Evolutionary conservation across 2,888 invertebrate species (phyloP).

Genomic region (Palloptera scutellata): DNA sequence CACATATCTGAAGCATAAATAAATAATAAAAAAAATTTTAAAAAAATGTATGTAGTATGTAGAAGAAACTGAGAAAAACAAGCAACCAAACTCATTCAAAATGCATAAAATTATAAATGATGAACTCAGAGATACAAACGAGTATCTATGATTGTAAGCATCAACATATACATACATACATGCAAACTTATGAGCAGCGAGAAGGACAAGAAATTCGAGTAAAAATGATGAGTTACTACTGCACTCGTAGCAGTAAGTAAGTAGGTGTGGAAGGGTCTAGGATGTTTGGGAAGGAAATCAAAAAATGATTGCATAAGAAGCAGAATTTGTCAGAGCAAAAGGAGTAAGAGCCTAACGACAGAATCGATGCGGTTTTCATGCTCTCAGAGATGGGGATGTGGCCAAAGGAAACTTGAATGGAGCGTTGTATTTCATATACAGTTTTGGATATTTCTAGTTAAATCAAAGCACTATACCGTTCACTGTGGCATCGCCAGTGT

Average conservation of each 20-base stretch:
- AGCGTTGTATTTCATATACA: too few species aligned
- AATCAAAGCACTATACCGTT: too few species aligned
- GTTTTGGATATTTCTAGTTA: too few species aligned
- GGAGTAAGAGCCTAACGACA: neutral
- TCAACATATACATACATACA: neutral
- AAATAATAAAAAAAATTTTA: slow-evolving; percentile 19
- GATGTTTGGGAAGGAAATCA: too few species aligned
- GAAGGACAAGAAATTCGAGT: slow-evolving; percentile 40
- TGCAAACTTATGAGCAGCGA: slow-evolving; percentile 32
- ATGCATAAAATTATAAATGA: slow-evolving; percentile 62
- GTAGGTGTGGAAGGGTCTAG: neutral
- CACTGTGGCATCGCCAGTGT: too few species aligned
- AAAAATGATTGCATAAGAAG: too few species aligned
- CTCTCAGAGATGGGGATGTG: neutral
- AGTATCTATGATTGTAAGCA: neutral
- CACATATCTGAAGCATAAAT: slow-evolving; percentile 25
- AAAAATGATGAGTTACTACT: slow-evolving; percentile 37
- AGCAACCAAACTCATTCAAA: slow-evolving; percentile 51
- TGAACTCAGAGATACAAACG: slow-evolving; percentile 45
- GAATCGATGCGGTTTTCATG: slow-evolving; percentile 7
- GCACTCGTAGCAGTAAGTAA: slow-evolving; percentile 19
- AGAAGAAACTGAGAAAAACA: slow-evolving; percentile 20
- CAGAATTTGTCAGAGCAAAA: too few species aligned
- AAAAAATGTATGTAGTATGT: slow-evolving; percentile 9
- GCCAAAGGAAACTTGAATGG: too few species aligned